Evolutionary conservation across 2,888 invertebrate genomes (phyloP), one percentile per base, ranked within the genome.

Genomic region (Nephrotoma appendiculata): DNA sequence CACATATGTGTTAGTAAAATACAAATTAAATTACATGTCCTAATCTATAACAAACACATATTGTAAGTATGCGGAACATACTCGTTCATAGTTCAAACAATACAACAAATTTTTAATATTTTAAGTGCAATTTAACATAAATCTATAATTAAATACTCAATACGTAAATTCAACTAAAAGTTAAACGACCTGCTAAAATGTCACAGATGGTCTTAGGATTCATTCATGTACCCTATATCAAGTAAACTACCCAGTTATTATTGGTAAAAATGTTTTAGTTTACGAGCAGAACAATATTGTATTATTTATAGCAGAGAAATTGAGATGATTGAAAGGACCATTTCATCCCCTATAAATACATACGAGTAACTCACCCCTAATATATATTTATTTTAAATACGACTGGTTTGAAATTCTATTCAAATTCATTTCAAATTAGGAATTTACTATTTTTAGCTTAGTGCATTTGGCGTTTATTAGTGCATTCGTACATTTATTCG

Each of bases 161-260:
- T 52, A 44, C 11, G 44, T 44, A 52, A 15, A 41, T n/a, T 7
- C n/a, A 42, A 7, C 84, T 15, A 84, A 43, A 85, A 85, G 85
- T 85, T 85, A 85, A 85, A 85, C 85, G 85, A 85, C 85, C 85
- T 85, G 85, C 85, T 85, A 85, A 85, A 85, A 85, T 85, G 85
- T 42, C 43, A 85, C 85, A 85, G 85, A 85, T 85, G 85, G 85
- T 85, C 85, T 9, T 31, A 71, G 71, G 19, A 71, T 71, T 71
- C 31, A 71, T 71, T 31, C 71, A 71, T 71, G 2, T 2, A 31
- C 71, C 71, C 71, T 71, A 19, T 71, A 31, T 71, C 9, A 15
- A 52, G 31, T 71, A 71, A 71, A 71, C 71, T 71, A 71, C 71
- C 71, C 71, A 71, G 71, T 31, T 71, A 71, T 71, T 71, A 71